Base-by-base conservation (phyloP, 2,797 vertebrate genomes). In the Lates japonicus region DNA sequence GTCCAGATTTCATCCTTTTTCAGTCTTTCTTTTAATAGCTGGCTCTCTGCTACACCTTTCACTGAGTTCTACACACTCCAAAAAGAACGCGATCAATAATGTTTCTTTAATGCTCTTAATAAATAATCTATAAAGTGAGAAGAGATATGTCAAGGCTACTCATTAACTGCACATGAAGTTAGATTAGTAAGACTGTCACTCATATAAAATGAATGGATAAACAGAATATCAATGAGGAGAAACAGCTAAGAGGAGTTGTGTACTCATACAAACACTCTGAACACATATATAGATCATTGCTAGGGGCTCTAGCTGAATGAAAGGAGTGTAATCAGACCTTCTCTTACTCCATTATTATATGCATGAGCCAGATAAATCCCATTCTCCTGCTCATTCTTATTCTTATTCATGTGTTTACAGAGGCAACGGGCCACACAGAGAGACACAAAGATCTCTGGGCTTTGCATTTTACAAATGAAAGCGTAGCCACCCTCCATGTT, bases 341-440 rank as follows among this genome's bases (percentile, higher is more conserved):
- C 76, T 87, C 71, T 78, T 46, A 60, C 71, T 81, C 75, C 63
- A 82, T 74, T 82, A 87, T 77, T 91, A 51, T 91, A 92, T 93
- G 86, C 84, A 92, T 92, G 92, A 91, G 88, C 70, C 77, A 69
- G 86, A 90, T 86, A 76, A 92, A 88, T 83, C 84, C 86, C 67
- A 76, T 92, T 94, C 91, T 87, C 57, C n/a, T 41, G 51, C 61
- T 88, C 80, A 61, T 58, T 80, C 84, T 90, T 89, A 91, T 95
- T 95, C 88, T 91, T 90, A 96, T 96, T 96, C 95, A 96, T 96
- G 93, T 95, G 94, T 95, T 95, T 95, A 84, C 88, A 86, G 73
- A 91, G 81, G 83, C 88, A 87, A 89, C 76, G 69, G 95, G 94
- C 95, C 95, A 96, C 95, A 96, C 95, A 95, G 92, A 88, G 91